phyloP scores from a whole-genome alignment of 1,140 invertebrate genomes.

The Ips nitidus region DNA sequence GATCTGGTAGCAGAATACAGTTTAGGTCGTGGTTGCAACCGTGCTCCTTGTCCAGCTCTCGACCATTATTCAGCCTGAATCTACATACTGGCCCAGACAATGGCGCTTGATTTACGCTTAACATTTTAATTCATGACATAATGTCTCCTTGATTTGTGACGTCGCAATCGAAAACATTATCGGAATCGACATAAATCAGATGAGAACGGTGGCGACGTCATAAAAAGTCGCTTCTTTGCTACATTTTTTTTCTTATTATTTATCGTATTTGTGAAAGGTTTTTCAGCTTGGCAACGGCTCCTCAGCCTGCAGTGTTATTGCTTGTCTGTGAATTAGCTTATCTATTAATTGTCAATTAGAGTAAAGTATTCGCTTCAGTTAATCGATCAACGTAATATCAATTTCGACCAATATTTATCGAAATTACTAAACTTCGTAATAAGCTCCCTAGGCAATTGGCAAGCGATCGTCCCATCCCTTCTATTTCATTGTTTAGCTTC shows the following conservation, averaged over 20 bases:
- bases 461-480: background rate
- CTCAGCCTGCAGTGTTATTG: no score
- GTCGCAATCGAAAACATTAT: slow-evolving; percentile 50
- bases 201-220: slow-evolving; percentile 8
- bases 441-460: slow-evolving; percentile 9
- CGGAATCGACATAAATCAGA: slow-evolving; percentile 47
- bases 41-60: slow-evolving; percentile 32
- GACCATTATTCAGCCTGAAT: slow-evolving; percentile 39
- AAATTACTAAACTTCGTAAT: slow-evolving; percentile 19
- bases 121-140: slow-evolving; percentile 52
- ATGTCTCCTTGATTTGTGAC: slow-evolving; percentile 52
- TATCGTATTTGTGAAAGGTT: no score
- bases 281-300: no score
- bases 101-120: slow-evolving; percentile 48
- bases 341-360: background rate
- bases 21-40: slow-evolving; percentile 33
- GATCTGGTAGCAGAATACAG: slow-evolving; percentile 13
- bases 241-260: background rate
- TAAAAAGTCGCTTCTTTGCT: slow-evolving; percentile 14
- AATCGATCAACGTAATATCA: slow-evolving; percentile 14
- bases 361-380: slow-evolving; percentile 2
- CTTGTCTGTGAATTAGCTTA: no score
- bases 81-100: slow-evolving; percentile 48
- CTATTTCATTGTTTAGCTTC: slow-evolving; percentile 23
- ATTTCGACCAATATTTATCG: slow-evolving; percentile 17